Conservation (phyloP, 1,140 invertebrate species). For the Drosophila tani region DNA sequence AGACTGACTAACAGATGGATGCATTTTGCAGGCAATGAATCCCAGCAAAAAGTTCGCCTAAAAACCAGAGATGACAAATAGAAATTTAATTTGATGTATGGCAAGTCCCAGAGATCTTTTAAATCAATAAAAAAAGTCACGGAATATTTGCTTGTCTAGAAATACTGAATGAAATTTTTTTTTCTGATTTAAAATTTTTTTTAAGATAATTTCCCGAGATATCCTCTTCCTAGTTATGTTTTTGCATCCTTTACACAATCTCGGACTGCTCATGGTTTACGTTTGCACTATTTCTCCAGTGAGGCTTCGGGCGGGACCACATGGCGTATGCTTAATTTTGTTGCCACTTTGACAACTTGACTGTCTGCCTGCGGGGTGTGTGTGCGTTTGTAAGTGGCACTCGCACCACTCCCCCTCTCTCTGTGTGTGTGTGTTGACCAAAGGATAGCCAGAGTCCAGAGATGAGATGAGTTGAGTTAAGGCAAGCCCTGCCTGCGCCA, state of each 20-base stretch:
- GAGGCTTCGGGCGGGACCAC: slow-evolving; percentile 21
- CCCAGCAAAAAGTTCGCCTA: slow-evolving; percentile 4
- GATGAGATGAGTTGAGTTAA: not conserved
- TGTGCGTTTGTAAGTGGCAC: not conserved
- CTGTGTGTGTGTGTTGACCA: slow-evolving; percentile 14
- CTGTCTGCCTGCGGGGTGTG: slow-evolving; percentile 18
- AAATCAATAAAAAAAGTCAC: not conserved
- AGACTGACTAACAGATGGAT: slow-evolving; percentile 23
- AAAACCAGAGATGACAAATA: slow-evolving; percentile 12
- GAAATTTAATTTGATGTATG: slow-evolving; percentile 1
- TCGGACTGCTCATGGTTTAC: slow-evolving; percentile 19
- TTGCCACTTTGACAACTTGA: slow-evolving; percentile 50
- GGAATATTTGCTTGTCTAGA: not conserved
- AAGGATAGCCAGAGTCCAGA: slow-evolving; percentile 7
- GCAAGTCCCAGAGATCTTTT: not conserved
- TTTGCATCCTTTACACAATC: slow-evolving; percentile 14
- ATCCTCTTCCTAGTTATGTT: slow-evolving; percentile 22
- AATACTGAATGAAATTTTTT: too few relatives aligned
- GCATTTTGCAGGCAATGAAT: not conserved
- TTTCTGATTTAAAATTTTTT: not conserved
- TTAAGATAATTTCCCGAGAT: not conserved
- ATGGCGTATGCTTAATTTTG: slow-evolving; percentile 47
- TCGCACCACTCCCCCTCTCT: not conserved
- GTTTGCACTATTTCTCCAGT: slow-evolving; percentile 7
- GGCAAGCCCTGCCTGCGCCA: too few relatives aligned